Conservation (phyloP, 2,113 vertebrate genomes). For the Colius striatus region DNA sequence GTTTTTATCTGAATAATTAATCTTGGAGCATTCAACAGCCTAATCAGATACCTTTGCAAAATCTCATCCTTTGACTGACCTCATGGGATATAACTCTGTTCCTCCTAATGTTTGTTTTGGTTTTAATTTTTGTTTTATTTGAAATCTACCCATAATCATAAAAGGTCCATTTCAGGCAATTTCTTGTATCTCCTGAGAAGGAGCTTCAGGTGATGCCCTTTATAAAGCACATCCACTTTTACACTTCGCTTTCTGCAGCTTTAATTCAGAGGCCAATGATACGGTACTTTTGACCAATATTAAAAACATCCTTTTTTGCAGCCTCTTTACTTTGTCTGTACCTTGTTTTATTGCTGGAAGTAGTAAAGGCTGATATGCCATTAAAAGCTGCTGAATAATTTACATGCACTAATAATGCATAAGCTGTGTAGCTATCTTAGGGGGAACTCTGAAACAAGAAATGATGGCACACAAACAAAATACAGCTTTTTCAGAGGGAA, state of each 20-base stretch:
- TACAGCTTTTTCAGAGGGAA: not conserved
- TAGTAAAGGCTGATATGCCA: not conserved
- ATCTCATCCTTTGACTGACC: not conserved
- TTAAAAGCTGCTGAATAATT: constrained; percentile 48
- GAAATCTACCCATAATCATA: not conserved
- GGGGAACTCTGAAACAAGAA: not conserved
- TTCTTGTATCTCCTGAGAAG: not conserved
- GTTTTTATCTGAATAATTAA: not conserved
- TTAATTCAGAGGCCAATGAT: not conserved
- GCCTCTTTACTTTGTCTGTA: not conserved
- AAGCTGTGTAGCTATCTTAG: not conserved
- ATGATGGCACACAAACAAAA: not conserved
- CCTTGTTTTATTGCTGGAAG: not conserved
- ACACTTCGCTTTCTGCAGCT: not conserved
- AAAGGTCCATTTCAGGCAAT: not conserved
- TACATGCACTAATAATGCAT: not conserved
- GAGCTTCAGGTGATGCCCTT: not conserved
- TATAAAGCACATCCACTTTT: not conserved
- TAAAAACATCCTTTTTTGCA: not conserved
- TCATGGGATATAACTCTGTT: not conserved
- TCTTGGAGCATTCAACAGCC: not conserved
- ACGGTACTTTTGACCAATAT: not conserved
- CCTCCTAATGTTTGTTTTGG: not conserved
- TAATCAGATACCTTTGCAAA: not conserved
- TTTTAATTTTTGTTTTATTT: not conserved